phyloP scores from a whole-genome alignment of 2,797 vertebrate genomes.

The Chaetophractus vellerosus region DNA sequence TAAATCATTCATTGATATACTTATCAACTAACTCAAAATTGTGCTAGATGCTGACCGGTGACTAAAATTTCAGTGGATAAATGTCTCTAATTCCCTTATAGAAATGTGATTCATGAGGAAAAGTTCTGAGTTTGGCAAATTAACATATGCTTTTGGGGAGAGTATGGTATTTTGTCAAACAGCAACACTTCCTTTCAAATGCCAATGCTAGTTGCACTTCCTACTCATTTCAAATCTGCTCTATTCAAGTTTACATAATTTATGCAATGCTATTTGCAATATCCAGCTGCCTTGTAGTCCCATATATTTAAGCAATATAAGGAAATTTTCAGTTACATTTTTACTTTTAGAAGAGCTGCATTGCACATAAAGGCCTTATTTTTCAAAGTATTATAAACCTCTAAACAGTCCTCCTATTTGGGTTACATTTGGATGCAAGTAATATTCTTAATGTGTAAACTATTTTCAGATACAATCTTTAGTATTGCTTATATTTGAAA shows the following conservation, averaged over 20 bases:
- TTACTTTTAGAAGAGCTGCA: constrained; percentile 83
- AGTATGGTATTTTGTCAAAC: constrained; percentile 79
- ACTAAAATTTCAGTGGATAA: constrained; percentile 43
- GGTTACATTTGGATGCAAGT: constrained; percentile 72
- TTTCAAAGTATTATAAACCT: constrained; percentile 81
- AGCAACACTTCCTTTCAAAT: constrained; percentile 87
- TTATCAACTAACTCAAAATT: background rate
- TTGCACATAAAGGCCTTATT: constrained; percentile 68
- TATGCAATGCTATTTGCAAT: constrained; percentile 84
- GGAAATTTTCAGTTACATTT: constrained; percentile 80
- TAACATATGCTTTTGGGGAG: constrained; percentile 69
- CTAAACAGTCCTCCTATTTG: constrained; percentile 77
- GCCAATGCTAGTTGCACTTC: constrained; percentile 74
- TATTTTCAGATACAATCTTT: constrained; percentile 51
- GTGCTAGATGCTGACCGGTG: constrained; percentile 27
- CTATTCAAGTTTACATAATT: constrained; percentile 87
- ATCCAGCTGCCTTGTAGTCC: constrained; percentile 82
- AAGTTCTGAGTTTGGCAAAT: constrained; percentile 83
- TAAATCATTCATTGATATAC: constrained; percentile 4
- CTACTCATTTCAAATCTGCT: constrained; percentile 83
- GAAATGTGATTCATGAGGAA: constrained; percentile 72
- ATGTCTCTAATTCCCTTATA: constrained; percentile 37
- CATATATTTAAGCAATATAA: constrained; percentile 87
- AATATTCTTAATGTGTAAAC: constrained; percentile 74
- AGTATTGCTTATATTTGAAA: constrained; percentile 78